Evolutionary conservation across 1,140 invertebrate species (phyloP), one percentile per base, ranked within the genome.

Genomic region (Tetramorium simillimum): DNA sequence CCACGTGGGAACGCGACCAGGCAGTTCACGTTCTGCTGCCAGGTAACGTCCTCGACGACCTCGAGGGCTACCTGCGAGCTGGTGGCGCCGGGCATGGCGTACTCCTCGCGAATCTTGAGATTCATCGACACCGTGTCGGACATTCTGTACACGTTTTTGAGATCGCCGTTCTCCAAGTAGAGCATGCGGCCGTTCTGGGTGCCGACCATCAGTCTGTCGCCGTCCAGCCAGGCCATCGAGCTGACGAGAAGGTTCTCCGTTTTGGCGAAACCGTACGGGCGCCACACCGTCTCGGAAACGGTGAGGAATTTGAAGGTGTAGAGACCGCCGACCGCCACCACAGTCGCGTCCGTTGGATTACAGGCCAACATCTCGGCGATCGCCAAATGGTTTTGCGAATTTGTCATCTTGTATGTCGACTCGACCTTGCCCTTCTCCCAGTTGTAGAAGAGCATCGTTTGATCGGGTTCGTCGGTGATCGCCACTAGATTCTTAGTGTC

Each of bases 371-470:
- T 92, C 56, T 95, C 93, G 6, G 94, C 87, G 21, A 95, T 92
- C 1, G 95, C 94, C 10, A 96, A 95, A 70, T 95, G 94, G n/a
- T 96, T 96, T 88, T 96, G 96, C 0, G 96, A 94, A 93, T 96
- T 97, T 88, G 97, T 96, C 62, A 97, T 96, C 94, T 97, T 97
- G 1, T 96, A 96, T 70, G 96, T 96, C 73, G 97, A 97, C 90
- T 98, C 97, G 1, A 98, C 95, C 94, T 98, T 98, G 1, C 97
- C 97, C 93, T 97, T 98, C 89, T 98, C 98, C 97, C 97, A 98
- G 91, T 97, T 97, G 94, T 97, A 99, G 93, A 97, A 97, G 72
- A 98, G 96, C 93, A 98, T 96, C 33, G 96, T 97, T 96, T 97
- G 98, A 91, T 98, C 98, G 0, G 97, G 97, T 87, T 97, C 96